These are phyloP conservation scores for Taurulus bubalis DNA, from an alignment of 2,113 vertebrate genomes.

Conservation along the genomic window DNA sequence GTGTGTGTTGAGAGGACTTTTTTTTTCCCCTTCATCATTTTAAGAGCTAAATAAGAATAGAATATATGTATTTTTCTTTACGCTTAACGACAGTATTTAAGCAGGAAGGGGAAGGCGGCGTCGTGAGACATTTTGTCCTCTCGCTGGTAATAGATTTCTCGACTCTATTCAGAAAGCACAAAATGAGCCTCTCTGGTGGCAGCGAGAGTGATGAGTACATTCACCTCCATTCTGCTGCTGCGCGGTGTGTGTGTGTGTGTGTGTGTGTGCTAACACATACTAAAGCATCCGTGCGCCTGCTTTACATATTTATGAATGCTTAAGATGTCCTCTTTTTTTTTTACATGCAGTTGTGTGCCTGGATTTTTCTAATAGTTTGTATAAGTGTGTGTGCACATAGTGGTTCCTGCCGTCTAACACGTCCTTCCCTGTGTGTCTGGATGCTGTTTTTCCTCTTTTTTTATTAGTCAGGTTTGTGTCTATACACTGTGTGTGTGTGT, in stretches of 20 bases:
- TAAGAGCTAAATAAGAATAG: conserved; percentile 17
- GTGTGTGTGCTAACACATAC: conserved; percentile 9
- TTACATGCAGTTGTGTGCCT: not conserved
- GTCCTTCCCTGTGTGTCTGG: not conserved
- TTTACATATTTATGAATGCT: conserved; percentile 40
- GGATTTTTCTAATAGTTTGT: not conserved
- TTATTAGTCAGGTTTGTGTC: conserved; percentile 23
- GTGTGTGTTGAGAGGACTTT: conserved; percentile 13
- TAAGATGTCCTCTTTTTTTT: conserved; percentile 14
- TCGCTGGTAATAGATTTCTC: conserved; percentile 58
- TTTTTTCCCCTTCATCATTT: conserved; percentile 24
- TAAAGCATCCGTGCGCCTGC: conserved; percentile 8
- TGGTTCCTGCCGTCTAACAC: not conserved
- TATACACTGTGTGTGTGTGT: conserved; percentile 9
- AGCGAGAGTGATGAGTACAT: conserved; percentile 71
- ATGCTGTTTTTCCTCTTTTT: not conserved
- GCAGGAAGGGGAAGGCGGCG: too few relatives aligned
- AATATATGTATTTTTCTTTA: conserved; percentile 8
- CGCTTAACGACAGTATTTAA: conserved; percentile 40
- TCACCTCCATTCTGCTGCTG: conserved; percentile 61
- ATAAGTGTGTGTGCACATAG: not conserved
- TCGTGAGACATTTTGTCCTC: conserved; percentile 55
- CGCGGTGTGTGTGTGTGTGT: conserved; percentile 27
- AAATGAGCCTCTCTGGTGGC: conserved; percentile 73
- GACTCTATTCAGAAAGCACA: conserved; percentile 70